Percentiles rank a stretch among this genome's conserved stretches.
Conservation (phyloP, 2,797 vertebrate genomes). For the Zenarchopterus dispar region DNA sequence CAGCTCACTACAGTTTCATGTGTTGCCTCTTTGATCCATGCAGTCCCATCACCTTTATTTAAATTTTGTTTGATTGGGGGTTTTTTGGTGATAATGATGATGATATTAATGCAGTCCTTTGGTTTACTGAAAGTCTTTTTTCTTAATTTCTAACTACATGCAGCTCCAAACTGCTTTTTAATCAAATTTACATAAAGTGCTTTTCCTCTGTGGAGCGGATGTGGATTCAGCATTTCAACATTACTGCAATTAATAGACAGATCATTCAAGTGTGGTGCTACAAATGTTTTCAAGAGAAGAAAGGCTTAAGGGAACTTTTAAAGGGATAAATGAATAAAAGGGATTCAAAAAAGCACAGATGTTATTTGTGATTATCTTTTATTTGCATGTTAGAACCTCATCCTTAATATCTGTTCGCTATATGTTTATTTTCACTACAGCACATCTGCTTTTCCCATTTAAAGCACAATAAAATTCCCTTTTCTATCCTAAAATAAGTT, state of each 20-base stretch:
- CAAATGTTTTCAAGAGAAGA: constrained; percentile 38
- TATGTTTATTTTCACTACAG: background rate
- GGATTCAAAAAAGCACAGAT: constrained; percentile 8
- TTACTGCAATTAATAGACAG: constrained; percentile 36
- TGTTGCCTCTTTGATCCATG: constrained; percentile 28
- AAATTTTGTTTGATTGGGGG: constrained; percentile 9
- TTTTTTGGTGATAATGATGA: background rate
- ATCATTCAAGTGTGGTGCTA: constrained; percentile 36
- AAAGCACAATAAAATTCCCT: too few relatives aligned
- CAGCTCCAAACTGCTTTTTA: constrained; percentile 44
- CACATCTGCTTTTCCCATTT: background rate
- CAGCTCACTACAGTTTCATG: constrained; percentile 23
- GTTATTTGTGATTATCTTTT: constrained; percentile 16
- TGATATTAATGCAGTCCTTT: background rate
- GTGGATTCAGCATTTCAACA: constrained; percentile 30
- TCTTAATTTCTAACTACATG: constrained; percentile 37
- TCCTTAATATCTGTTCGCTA: background rate
- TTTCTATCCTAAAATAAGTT: too few relatives aligned
- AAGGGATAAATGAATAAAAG: constrained; percentile 21
- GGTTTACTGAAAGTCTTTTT: constrained; percentile 11
- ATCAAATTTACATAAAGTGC: constrained; percentile 40
- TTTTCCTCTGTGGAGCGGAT: constrained; percentile 2
- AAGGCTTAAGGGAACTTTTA: constrained; percentile 30
- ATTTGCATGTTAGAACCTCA: constrained; percentile 1
- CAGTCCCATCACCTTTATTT: constrained; percentile 45